These are phyloP conservation scores for Neopelma chrysocephalum DNA, from an alignment of 2,797 vertebrate species.

Conservation along the genomic window DNA sequence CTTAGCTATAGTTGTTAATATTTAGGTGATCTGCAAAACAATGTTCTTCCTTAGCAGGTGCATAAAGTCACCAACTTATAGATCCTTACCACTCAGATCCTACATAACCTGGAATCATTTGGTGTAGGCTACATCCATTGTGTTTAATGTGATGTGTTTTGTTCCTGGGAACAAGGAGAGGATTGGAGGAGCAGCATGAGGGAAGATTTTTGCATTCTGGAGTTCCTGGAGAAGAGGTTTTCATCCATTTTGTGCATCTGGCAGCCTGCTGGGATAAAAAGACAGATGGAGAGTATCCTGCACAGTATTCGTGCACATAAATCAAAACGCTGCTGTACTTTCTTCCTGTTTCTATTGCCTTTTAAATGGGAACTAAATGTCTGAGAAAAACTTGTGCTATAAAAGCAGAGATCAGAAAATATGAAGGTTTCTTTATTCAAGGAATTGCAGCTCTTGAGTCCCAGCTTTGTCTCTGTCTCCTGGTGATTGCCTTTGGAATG, in stretches of 20 bases:
- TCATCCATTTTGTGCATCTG: neutral
- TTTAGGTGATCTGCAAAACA: neutral
- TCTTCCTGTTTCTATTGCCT: neutral
- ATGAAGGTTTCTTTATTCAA: neutral
- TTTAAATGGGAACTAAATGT: neutral
- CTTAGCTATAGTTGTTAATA: neutral
- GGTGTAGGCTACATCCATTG: fast-evolving
- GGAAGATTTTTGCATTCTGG: neutral
- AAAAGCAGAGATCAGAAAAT: neutral
- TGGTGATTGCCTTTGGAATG: neutral
- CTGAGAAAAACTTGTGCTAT: neutral
- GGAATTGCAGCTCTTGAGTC: neutral
- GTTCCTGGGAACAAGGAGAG: neutral
- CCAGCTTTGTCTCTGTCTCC: neutral
- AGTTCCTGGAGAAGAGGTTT: neutral
- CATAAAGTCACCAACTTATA: neutral
- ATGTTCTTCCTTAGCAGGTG: neutral
- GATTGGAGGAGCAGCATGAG: neutral
- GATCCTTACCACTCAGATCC: neutral
- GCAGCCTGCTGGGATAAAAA: neutral
- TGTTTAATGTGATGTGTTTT: neutral
- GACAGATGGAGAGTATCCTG: neutral
- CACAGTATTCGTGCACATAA: neutral
- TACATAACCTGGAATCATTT: neutral
- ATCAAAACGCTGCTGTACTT: neutral